phyloP scores from a whole-genome alignment of 2,113 vertebrate genomes.

The Reinhardtius hippoglossoides region DNA sequence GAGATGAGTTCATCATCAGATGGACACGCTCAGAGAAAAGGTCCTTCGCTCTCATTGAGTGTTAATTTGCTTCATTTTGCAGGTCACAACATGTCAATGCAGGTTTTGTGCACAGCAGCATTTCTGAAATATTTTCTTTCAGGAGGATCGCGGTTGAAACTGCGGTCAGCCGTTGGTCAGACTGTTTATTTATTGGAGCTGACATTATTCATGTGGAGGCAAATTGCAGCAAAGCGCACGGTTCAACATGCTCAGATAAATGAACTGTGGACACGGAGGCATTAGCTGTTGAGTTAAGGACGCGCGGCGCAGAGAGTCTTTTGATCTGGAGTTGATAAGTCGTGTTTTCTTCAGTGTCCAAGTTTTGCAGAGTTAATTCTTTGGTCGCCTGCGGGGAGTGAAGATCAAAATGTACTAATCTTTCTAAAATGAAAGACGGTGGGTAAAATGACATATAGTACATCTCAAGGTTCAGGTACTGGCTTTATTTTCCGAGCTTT shows the following conservation, averaged over 20 bases:
- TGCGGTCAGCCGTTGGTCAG: not conserved
- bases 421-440: too few relatives aligned
- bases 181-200: not conserved
- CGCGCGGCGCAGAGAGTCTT: too few relatives aligned
- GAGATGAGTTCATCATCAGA: not conserved
- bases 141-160: not conserved
- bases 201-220: not conserved
- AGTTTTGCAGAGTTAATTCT: too few relatives aligned
- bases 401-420: too few relatives aligned
- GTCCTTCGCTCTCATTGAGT: not conserved
- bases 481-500: too few relatives aligned
- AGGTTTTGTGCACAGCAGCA: not conserved
- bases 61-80: not conserved
- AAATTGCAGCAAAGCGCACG: conserved; percentile 7
- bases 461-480: too few relatives aligned
- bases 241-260: conserved; percentile 7
- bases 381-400: too few relatives aligned
- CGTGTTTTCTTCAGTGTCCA: not conserved
- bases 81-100: not conserved
- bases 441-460: too few relatives aligned
- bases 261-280: conserved; percentile 5
- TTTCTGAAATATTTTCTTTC: not conserved
- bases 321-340: not conserved
- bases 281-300: not conserved
- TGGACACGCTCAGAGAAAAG: not conserved